Evolutionary conservation across 2,888 invertebrate genomes (phyloP), one percentile per base, ranked within the genome.

Genomic region (Lasioglossum malachurum): DNA sequence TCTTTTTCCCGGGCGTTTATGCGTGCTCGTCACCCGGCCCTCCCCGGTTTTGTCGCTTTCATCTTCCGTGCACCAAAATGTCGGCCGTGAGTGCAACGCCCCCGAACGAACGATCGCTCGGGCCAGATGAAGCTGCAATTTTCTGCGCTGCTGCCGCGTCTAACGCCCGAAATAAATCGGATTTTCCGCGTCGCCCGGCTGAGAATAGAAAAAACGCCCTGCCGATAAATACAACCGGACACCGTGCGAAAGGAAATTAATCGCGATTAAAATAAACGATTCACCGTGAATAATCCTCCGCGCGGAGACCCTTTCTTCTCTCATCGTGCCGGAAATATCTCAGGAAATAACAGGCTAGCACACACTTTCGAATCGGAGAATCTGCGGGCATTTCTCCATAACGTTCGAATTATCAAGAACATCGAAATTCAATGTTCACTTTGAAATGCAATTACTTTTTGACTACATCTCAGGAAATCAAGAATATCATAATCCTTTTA

Each of bases 121-220:
- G 74, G 46, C 72, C 85, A 79, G 82, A 88, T 83, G 88, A 88
- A 86, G 86, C 80, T 83, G 84, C 88, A 85, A 88, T 88, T 88
- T 87, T 87, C 87, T 80, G 84, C 84, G 73, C 84, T 67, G 83
- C 69, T 77, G 88, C 79, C 41, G 71, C 76, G 85, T 85, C 80
- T 83, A 85, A 83, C 86, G 83, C 86, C 77, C 75, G 86, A 87
- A 87, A 87, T 86, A 86, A 87, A 87, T 87, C 87, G 87, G 83
- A 87, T 86, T 87, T 87, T 87, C 83, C 78, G 80, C 86, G 75
- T 86, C 64, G 82, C 74, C 16, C 86, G 80, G 67, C 75, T 35
- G 44, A 35, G 72, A 75, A 79, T 80, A 75, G 69, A 67, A 27
- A n/a, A 71, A 44, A 75, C 23, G 23, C 64, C 23, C 12, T 49